Percentiles rank a stretch among this genome's conserved stretches.
Evolutionary conservation across 2,113 vertebrate species (phyloP).

Genomic region (Mobula hypostoma): DNA sequence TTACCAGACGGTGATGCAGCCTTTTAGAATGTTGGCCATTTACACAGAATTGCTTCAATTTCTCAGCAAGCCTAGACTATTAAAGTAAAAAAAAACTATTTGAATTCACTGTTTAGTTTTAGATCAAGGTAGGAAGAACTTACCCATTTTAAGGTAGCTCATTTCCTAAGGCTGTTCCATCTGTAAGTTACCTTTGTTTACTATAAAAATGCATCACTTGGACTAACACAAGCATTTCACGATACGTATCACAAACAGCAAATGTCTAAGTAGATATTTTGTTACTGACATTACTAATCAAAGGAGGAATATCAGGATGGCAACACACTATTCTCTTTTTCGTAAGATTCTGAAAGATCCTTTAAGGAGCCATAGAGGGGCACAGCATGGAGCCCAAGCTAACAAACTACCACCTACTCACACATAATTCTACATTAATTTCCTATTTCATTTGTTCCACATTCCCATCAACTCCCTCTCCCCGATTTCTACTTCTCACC

Average conservation of each 20-base stretch:
- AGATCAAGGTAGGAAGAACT: not conserved
- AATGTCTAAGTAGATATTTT: not conserved
- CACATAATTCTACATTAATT: too few relatives aligned
- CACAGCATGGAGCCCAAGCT: too few relatives aligned
- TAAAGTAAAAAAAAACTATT: not conserved
- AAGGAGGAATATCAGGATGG: not conserved
- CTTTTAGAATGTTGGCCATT: too few relatives aligned
- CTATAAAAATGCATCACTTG: not conserved
- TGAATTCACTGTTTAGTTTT: not conserved
- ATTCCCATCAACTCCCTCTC: too few relatives aligned
- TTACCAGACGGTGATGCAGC: too few relatives aligned
- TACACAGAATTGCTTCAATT: too few relatives aligned
- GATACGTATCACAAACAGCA: not conserved
- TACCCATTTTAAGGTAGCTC: not conserved
- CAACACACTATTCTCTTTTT: not conserved
- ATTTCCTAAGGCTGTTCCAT: not conserved
- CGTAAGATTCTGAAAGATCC: not conserved
- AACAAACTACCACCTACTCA: too few relatives aligned
- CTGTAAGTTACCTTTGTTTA: not conserved
- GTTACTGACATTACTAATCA: not conserved
- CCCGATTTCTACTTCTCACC: too few relatives aligned
- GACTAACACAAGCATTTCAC: not conserved
- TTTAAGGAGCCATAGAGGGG: too few relatives aligned
- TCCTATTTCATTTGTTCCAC: too few relatives aligned
- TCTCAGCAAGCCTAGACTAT: too few relatives aligned